Evolutionary conservation across 2,797 vertebrate species (phyloP), one percentile per base, ranked within the genome.

Genomic region (Sarcophilus harrisii): DNA sequence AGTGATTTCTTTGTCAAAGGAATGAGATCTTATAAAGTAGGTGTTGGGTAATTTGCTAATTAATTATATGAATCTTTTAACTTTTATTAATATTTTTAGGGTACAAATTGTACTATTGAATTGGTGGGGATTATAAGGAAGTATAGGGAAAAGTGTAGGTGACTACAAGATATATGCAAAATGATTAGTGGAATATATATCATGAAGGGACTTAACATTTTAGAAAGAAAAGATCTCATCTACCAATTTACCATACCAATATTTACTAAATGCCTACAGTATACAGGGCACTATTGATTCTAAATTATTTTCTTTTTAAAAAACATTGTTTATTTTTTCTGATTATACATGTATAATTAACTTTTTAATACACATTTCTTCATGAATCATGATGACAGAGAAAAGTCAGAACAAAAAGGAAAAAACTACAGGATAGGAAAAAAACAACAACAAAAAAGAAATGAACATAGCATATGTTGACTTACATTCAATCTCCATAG

Each of bases 1-100:
- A 59, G 10, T 81, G 45, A 12, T 90, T 98, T 95, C 90, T 94
- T 95, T 73, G 87, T 94, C 58, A 92, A 38, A 5, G 4, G 8
- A 81, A 81, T 45, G 38, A 45, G 38, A 91, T n/a, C 60, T 89
- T 59, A 14, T 58, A 92, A 93, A 58, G 91, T 57, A 62, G 87
- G 45, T 54, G 60, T 28, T 2, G 1, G 32, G 13, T 59, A 10
- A 0, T 57, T 96, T 73, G 93, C 95, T 92, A 58, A 96, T 96
- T 90, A 60, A 91, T 96, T 90, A 57, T 28, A 1, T 54, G 16
- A 16, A 93, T 95, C 58, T 96, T 96, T 21, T 94, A 29, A 96
- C 58, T 92, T 91, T 87, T 52, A 24, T 66, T 62, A 57, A 57
- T 91, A 59, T 91, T 93, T 62, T 10, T 58, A 92, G 58, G 38